phyloP scores from a whole-genome alignment of 2,888 invertebrate genomes.

The Rhodophaea formosa region DNA sequence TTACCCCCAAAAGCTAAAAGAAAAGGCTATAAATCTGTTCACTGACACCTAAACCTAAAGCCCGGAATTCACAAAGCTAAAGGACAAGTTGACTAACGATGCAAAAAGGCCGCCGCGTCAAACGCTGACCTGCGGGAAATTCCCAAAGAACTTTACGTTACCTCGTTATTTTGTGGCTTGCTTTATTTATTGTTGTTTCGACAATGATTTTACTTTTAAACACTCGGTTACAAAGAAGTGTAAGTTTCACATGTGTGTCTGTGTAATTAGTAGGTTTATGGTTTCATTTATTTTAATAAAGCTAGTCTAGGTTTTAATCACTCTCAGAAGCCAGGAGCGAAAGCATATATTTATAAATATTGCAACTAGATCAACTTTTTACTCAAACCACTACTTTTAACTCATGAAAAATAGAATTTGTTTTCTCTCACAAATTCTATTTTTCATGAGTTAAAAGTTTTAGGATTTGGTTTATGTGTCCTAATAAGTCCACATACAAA shows the following conservation, averaged over 20 bases:
- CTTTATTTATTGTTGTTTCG: neutral
- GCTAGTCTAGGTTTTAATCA: too few species aligned
- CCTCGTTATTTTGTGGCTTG: constrained; percentile 1
- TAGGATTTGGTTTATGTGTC: too few species aligned
- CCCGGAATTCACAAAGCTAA: neutral
- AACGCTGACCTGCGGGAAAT: constrained; percentile 4
- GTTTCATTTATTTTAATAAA: too few species aligned
- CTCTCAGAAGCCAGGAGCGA: too few species aligned
- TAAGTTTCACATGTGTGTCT: neutral
- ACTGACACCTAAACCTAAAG: neutral
- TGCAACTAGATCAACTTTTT: too few species aligned
- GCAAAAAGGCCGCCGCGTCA: constrained; percentile 1
- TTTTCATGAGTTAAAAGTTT: too few species aligned
- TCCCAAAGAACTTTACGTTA: neutral
- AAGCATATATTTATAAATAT: too few species aligned
- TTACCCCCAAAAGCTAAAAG: neutral
- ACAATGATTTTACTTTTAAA: neutral
- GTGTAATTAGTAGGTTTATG: neutral
- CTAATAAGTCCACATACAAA: too few species aligned
- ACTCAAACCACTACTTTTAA: too few species aligned
- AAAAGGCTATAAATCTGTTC: neutral
- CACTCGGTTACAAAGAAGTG: neutral
- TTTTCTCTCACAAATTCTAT: too few species aligned
- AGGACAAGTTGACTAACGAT: constrained; percentile 11
- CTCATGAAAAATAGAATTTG: too few species aligned